phyloP scores from a whole-genome alignment of 2,888 invertebrate genomes.

The Xestia xanthographa region DNA sequence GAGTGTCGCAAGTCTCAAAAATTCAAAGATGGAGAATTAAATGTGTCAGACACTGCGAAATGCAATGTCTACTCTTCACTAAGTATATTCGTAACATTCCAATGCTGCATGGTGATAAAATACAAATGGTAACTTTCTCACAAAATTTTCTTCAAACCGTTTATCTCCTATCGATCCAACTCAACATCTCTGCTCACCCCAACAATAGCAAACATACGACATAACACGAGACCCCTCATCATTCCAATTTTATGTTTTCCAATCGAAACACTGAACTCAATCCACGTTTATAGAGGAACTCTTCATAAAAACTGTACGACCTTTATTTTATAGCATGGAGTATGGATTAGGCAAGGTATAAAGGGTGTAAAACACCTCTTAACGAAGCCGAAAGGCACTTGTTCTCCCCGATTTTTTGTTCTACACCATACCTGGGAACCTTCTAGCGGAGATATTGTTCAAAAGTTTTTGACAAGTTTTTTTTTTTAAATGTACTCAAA shows the following conservation, averaged over 20 bases:
- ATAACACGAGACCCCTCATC: constrained; percentile 51
- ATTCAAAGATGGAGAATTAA: background rate
- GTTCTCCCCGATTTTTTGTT: no score
- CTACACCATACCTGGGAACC: no score
- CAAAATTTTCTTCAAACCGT: constrained; percentile 3
- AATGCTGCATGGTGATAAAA: background rate
- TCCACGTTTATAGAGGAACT: constrained; percentile 62
- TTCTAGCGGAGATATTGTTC: no score
- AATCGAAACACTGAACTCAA: constrained; percentile 62
- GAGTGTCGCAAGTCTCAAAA: background rate
- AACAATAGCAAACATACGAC: constrained; percentile 42
- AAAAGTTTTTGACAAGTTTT: no score
- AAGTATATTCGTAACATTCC: background rate
- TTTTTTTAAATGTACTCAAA: no score
- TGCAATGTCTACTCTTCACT: background rate
- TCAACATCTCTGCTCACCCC: constrained; percentile 41
- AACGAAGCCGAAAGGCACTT: no score
- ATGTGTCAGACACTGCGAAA: background rate
- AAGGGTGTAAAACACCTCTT: no score
- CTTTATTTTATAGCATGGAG: constrained; percentile 54
- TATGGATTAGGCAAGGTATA: constrained; percentile 38
- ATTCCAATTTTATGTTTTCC: constrained; percentile 64
- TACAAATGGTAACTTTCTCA: background rate
- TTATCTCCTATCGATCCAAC: constrained; percentile 8
- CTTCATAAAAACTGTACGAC: constrained; percentile 63